Evolutionary conservation across 2,888 invertebrate genomes (phyloP).

Genomic region (Labia minor): DNA sequence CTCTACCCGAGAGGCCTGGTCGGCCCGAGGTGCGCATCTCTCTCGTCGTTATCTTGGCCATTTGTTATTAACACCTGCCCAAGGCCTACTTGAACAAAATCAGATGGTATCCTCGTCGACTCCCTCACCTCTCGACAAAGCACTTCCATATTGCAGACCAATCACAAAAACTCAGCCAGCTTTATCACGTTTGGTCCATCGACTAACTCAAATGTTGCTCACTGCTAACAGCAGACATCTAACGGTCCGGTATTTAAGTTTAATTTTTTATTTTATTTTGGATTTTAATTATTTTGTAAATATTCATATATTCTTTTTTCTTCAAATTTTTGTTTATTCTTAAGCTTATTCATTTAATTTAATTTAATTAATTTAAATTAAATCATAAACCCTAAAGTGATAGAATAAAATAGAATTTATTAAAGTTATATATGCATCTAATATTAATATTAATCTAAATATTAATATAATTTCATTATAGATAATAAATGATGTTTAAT

Average conservation of each 20-base stretch:
- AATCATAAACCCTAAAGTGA: no score
- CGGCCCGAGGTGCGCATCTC: not conserved
- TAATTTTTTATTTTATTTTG: not conserved
- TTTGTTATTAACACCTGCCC: not conserved
- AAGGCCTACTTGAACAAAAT: not conserved
- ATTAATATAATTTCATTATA: no score
- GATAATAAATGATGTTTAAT: no score
- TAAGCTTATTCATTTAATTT: no score
- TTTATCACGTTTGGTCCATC: conserved; percentile 45
- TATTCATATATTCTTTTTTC: conserved; percentile 3
- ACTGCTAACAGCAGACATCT: conserved; percentile 54
- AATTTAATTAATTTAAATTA: no score
- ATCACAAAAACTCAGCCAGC: conserved; percentile 34
- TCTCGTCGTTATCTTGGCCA: not conserved
- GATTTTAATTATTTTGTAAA: not conserved
- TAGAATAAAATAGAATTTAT: no score
- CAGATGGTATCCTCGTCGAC: not conserved
- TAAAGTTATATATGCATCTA: no score
- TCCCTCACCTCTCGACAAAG: not conserved
- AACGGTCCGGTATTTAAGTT: conserved; percentile 39
- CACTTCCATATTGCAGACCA: not conserved
- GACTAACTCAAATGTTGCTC: conserved; percentile 44
- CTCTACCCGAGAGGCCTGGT: not conserved
- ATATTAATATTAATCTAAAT: no score
- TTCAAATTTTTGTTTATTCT: not conserved